These are phyloP conservation scores for Oscheius sp. DNA, from an alignment of 2,888 invertebrate genomes.

Conservation along the genomic window DNA sequence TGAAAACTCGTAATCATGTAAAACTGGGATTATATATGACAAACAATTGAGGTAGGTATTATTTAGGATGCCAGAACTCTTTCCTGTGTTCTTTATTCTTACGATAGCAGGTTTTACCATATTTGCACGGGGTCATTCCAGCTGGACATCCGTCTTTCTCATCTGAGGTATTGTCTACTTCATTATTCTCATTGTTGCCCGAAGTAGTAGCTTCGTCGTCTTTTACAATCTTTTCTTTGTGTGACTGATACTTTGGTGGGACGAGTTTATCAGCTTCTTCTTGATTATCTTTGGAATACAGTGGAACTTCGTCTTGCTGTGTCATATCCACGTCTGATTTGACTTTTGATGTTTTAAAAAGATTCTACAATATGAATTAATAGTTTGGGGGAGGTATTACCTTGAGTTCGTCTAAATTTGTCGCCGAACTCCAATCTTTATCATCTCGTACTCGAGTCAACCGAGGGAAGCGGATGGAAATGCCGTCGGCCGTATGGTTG, in stretches of 20 bases:
- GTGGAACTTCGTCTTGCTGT: conserved; percentile 56
- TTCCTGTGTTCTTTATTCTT: conserved; percentile 72
- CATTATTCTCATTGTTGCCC: conserved; percentile 39
- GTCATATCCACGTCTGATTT: conserved; percentile 69
- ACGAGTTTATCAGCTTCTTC: conserved; percentile 23
- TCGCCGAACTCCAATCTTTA: conserved; percentile 87
- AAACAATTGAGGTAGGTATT: conserved; percentile 4
- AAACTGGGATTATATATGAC: not conserved
- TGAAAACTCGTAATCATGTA: not conserved
- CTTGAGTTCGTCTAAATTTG: conserved; percentile 83
- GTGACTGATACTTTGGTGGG: conserved; percentile 3
- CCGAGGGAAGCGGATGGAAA: conserved; percentile 90
- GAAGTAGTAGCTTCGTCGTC: conserved; percentile 13
- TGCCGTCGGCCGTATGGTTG: conserved; percentile 90
- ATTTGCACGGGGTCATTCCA: conserved; percentile 47
- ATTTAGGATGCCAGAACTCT: conserved; percentile 70
- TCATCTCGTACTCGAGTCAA: conserved; percentile 83
- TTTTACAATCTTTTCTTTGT: not conserved
- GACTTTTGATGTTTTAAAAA: conserved; percentile 74
- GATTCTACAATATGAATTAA: conserved; percentile 59
- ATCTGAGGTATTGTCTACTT: not conserved
- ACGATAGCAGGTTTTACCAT: conserved; percentile 74
- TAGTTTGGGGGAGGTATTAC: conserved; percentile 58
- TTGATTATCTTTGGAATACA: conserved; percentile 37
- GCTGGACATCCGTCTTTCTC: conserved; percentile 27